phyloP scores from a whole-genome alignment of 2,888 invertebrate genomes.

The Yponomeuta malinellus region DNA sequence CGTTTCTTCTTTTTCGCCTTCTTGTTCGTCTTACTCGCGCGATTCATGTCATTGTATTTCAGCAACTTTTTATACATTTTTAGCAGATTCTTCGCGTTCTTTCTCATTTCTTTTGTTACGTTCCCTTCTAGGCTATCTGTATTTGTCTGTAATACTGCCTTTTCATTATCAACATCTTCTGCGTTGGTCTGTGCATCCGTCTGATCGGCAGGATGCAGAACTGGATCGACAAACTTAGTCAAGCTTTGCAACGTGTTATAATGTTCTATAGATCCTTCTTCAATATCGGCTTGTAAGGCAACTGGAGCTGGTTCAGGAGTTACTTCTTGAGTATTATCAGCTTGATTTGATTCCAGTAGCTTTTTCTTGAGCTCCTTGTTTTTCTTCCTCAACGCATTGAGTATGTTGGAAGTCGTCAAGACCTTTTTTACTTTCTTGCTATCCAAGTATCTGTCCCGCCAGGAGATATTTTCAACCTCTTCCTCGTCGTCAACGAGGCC shows the following conservation, averaged over 20 bases:
- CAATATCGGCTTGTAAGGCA: constrained; percentile 50
- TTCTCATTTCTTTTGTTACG: constrained; percentile 47
- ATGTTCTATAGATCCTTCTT: constrained; percentile 73
- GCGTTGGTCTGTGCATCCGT: constrained; percentile 22
- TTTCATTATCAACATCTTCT: constrained; percentile 2
- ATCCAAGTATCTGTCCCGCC: constrained; percentile 76
- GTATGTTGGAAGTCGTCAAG: constrained; percentile 69
- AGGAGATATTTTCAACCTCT: constrained; percentile 49
- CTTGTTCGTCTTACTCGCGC: constrained; percentile 43
- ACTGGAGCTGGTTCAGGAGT: constrained; percentile 15
- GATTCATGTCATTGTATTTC: constrained; percentile 56
- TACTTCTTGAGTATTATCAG: constrained; percentile 22
- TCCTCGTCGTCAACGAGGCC: constrained; percentile 24
- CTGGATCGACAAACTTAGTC: constrained; percentile 53
- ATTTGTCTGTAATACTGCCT: constrained; percentile 23
- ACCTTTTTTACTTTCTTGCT: constrained; percentile 77
- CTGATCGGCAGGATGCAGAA: constrained; percentile 29
- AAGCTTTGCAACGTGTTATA: constrained; percentile 64
- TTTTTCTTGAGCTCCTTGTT: constrained; percentile 66
- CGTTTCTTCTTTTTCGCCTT: constrained; percentile 52
- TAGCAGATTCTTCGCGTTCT: constrained; percentile 60
- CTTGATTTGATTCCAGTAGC: constrained; percentile 43
- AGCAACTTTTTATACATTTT: constrained; percentile 67
- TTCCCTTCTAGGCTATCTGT: constrained; percentile 9
- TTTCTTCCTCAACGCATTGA: constrained; percentile 78